Evolutionary conservation across 2,888 invertebrate genomes (phyloP), one percentile per base, ranked within the genome.

Genomic region (Tribolium freemani): DNA sequence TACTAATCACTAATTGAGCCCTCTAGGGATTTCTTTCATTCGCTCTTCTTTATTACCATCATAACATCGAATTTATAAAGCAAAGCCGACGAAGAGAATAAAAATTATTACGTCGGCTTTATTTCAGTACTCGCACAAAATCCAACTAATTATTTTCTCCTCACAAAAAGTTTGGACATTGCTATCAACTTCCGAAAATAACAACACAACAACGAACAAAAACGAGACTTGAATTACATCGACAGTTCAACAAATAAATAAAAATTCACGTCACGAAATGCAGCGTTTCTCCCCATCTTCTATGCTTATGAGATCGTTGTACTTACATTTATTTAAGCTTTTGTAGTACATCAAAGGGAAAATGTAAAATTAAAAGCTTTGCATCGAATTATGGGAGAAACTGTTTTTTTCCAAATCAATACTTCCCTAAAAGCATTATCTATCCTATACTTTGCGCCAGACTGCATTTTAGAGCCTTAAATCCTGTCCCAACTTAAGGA

Each of bases 361-460:
- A 31, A 31, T 31, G 5, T 38, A 38, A 38, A 38, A 38, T 38
- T 38, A 38, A 38, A 38, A 6, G 38, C n/a, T 38, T 38, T 8
- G 38, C 8, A 6, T 38, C n/a, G n/a, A 60, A 46, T 60, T 60
- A 20, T 21, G n/a, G 26, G 13, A n/a, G 3, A 48, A 60, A 46
- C 11, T 60, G 26, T 60, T 60, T 46, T 30, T 48, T 13, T 31
- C 13, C 21, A 46, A 60, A 60, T 60, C 60, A 45, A 60, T 60
- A 60, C 60, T 60, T 26, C 60, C 46, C 30, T 48, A 48, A 60
- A 60, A 60, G 60, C 48, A 60, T 60, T 48, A 60, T 45, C 60
- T 48, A 60, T 45, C 60, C 26, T 45, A 46, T 60, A 60, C 60
- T 60, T 60, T 45, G 48, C 48, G 58, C 30, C 60, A 60, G 26